phyloP scores from a whole-genome alignment of 2,113 vertebrate species.

The Oryzias curvinotus region DNA sequence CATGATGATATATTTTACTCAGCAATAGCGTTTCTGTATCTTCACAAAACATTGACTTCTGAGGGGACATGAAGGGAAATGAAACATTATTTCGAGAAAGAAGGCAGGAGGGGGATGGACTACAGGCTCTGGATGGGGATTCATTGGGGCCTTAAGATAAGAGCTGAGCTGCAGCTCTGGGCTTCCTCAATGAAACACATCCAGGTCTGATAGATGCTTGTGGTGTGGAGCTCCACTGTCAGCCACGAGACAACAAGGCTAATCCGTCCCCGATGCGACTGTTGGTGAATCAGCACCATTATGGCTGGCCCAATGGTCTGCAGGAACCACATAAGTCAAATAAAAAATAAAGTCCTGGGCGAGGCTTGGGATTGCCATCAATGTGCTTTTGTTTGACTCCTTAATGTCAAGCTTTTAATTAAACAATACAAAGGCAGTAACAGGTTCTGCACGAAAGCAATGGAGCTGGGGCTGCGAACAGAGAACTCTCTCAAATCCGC shows the following conservation, averaged over 20 bases:
- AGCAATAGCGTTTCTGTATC: slow-evolving; percentile 39
- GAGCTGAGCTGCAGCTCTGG: slow-evolving; percentile 26
- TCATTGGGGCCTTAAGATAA: slow-evolving; percentile 65
- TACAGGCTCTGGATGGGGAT: slow-evolving; percentile 27
- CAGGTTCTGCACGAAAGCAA: slow-evolving; percentile 10
- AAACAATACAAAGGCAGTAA: slow-evolving; percentile 3
- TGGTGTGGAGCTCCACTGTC: slow-evolving; percentile 15
- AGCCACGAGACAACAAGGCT: slow-evolving; percentile 18
- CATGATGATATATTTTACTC: slow-evolving; percentile 1
- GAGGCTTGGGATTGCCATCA: slow-evolving; percentile 19
- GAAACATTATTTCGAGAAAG: slow-evolving; percentile 2
- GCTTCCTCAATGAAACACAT: slow-evolving; percentile 65
- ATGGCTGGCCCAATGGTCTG: slow-evolving; percentile 38
- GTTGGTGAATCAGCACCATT: slow-evolving; percentile 59
- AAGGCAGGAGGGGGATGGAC: slow-evolving; percentile 9
- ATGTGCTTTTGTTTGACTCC: slow-evolving; percentile 16
- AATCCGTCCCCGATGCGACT: slow-evolving; percentile 39
- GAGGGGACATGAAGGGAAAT: slow-evolving; percentile 41
- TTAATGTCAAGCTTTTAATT: slow-evolving; percentile 13
- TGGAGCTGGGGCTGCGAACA: neutral
- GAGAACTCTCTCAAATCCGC: neutral
- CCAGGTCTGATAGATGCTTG: slow-evolving; percentile 29
- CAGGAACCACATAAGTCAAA: slow-evolving; percentile 26
- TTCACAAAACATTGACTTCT: slow-evolving; percentile 45
- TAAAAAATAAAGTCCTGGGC: slow-evolving; percentile 15